Conservation (phyloP, 2,113 vertebrate species). For the Cromileptes altivelis region DNA sequence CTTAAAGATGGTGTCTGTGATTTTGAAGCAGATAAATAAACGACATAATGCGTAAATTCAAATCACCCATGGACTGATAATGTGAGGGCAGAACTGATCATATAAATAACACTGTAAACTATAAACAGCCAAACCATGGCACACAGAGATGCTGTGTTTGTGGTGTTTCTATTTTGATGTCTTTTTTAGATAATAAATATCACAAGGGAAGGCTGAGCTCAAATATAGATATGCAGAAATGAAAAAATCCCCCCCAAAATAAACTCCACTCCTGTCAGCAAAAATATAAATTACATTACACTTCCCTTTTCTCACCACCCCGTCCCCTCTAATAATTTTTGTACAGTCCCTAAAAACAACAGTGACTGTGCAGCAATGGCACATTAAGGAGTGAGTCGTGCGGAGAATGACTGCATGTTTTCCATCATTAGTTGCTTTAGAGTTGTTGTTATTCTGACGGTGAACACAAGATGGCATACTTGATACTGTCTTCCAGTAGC, state of each 20-base stretch:
- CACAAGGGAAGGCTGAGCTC: not conserved
- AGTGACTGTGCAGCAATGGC: not conserved
- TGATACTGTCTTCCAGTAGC: constrained; percentile 33
- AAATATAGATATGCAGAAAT: not conserved
- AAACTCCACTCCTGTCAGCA: not conserved
- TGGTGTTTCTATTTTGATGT: not conserved
- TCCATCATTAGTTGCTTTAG: not conserved
- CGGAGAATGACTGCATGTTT: not conserved
- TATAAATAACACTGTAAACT: not conserved
- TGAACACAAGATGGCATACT: constrained; percentile 77
- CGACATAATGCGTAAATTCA: not conserved
- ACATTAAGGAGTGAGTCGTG: not conserved
- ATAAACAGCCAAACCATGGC: not conserved
- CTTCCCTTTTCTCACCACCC: not conserved
- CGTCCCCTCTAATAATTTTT: no score
- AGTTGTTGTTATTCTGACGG: constrained; percentile 41
- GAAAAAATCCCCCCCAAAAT: not conserved
- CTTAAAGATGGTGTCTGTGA: no score
- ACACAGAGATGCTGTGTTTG: not conserved
- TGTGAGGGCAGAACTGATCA: not conserved
- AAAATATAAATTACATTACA: not conserved
- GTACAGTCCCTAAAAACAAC: not conserved
- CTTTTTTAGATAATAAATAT: not conserved
- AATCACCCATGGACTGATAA: no score
- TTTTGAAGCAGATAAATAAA: no score